Evolutionary conservation across 1,140 invertebrate genomes (phyloP), one percentile per base, ranked within the genome.

Genomic region (Subanguina moxae): DNA sequence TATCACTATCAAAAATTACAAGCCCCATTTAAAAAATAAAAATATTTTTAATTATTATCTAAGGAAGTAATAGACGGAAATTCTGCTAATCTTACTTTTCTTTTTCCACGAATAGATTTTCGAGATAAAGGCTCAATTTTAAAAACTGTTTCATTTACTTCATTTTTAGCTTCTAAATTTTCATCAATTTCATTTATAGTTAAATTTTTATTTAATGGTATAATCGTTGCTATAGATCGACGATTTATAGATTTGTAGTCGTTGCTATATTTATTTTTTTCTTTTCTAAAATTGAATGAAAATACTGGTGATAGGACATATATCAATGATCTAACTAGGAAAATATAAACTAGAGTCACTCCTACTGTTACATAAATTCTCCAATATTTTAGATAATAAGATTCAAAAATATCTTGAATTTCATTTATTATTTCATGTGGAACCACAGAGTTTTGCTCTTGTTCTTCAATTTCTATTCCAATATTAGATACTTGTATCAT

Each of bases 361-460:
- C n/a, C 70, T 64, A 73, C 9, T 27, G 70, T 73, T 46, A 65
- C 70, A 71, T 63, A 75, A 71, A 72, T 73, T 65, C 70, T 72
- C 70, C 70, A 72, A 58, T 74, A 48, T 61, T 67, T 73, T 1
- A 72, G 23, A 45, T 52, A 72, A 69, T 45, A 72, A n/a, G 65
- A 30, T 63, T 65, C 68, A 46, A 72, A 72, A 42, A 72, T 66
- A 27, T 32, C 46, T 27, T 72, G 62, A 3, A 72, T 43, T 32
- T 72, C 70, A 27, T 64, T 56, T 25, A 72, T 42, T 27, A 72
- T 72, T 65, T 72, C 69, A 72, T 73, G 69, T 0, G 70, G 70
- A 1, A 70, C 1, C 15, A 27, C 42, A 28, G 59, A 68, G 19
- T 70, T 59, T 52, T 71, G 67, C 21, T 71, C 66, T 52, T 64